These are phyloP conservation scores for Parnassius orleans DNA, from an alignment of 2,888 invertebrate species.

Conservation along the genomic window DNA sequence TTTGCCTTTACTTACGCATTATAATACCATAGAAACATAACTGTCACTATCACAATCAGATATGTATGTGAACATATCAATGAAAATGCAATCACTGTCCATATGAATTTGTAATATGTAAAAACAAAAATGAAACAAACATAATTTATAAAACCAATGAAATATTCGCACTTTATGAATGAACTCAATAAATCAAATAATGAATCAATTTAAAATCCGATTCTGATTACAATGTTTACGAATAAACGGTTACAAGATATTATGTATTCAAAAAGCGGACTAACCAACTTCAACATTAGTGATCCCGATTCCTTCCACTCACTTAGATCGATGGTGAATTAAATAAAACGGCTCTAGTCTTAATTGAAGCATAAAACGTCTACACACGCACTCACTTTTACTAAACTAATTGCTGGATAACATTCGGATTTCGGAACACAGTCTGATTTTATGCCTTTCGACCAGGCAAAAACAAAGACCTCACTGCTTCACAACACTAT, in stretches of 20 bases:
- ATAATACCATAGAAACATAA: constrained; percentile 13
- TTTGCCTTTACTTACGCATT: constrained; percentile 16
- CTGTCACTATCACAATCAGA: constrained; percentile 23
- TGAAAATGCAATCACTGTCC: constrained; percentile 15
- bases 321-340: constrained; percentile 49
- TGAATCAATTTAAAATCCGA: constrained; percentile 9
- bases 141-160: constrained; percentile 1
- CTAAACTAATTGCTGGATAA: constrained; percentile 70
- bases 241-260: background rate
- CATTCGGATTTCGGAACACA: constrained; percentile 57
- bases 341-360: constrained; percentile 62
- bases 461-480: constrained; percentile 41
- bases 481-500: constrained; percentile 65
- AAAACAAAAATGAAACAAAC: constrained; percentile 6
- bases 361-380: constrained; percentile 69
- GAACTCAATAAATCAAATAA: constrained; percentile 12
- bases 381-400: constrained; percentile 78
- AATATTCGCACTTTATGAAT: constrained; percentile 11
- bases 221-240: constrained; percentile 2
- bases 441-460: constrained; percentile 72
- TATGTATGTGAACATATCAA: constrained; percentile 16
- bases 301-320: constrained; percentile 44
- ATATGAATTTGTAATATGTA: constrained; percentile 4
- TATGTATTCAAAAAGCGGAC: constrained; percentile 45
- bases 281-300: constrained; percentile 75